phyloP scores from a whole-genome alignment of 2,888 invertebrate genomes.

The Flexamia atlantica region DNA sequence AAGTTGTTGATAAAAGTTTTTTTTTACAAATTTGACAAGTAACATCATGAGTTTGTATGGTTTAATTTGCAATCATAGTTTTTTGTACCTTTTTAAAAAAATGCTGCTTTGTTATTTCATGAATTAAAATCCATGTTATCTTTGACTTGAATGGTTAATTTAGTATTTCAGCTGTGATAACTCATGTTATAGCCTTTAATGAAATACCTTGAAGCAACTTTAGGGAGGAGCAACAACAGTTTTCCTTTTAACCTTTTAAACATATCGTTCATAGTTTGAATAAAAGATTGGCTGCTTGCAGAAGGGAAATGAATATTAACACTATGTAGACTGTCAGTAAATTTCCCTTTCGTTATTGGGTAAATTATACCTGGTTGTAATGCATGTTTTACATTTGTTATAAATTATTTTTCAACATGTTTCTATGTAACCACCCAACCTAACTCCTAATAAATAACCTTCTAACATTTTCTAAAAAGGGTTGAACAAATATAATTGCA shows the following conservation, averaged over 20 bases:
- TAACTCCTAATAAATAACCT: no score
- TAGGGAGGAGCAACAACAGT: constrained; percentile 18
- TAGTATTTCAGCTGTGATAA: constrained; percentile 56
- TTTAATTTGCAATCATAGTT: no score
- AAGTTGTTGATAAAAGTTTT: neutral
- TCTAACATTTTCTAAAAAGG: no score
- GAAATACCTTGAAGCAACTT: constrained; percentile 18
- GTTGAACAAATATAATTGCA: no score
- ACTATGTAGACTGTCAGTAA: neutral
- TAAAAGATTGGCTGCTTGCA: neutral
- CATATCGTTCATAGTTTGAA: neutral
- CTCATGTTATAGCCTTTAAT: constrained; percentile 44
- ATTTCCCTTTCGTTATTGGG: neutral
- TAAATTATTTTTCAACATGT: neutral
- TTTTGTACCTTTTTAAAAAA: no score
- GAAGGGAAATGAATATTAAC: neutral
- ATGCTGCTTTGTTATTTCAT: no score
- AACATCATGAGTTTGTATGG: neutral
- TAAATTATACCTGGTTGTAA: neutral
- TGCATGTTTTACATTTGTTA: neutral
- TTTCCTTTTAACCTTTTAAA: constrained; percentile 9
- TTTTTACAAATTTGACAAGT: neutral
- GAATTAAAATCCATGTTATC: neutral
- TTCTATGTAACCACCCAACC: neutral
- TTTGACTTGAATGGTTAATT: neutral